Evolutionary conservation across 2,888 invertebrate genomes (phyloP).

Genomic region (Flexamia atlantica): DNA sequence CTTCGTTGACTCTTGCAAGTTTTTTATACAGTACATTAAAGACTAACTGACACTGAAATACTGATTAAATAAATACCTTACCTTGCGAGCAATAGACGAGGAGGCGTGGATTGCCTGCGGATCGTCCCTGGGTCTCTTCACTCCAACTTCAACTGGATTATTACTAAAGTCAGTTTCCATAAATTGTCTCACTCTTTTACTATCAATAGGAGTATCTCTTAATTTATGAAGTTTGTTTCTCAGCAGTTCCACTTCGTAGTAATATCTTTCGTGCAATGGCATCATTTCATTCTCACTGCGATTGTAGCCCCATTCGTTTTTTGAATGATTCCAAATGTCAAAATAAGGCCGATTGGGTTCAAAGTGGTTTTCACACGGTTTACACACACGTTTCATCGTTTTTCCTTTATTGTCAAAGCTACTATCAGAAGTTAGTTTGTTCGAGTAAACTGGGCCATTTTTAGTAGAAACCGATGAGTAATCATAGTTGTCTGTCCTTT

Average conservation of each 20-base stretch:
- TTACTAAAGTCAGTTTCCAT: slow-evolving; percentile 1
- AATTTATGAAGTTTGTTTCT: slow-evolving; percentile 68
- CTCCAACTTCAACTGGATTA: slow-evolving; percentile 36
- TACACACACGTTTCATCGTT: slow-evolving; percentile 6
- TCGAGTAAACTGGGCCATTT: slow-evolving; percentile 20
- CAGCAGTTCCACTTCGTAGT: slow-evolving; percentile 69
- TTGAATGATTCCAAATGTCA: slow-evolving; percentile 26
- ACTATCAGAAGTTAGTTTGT: slow-evolving; percentile 21
- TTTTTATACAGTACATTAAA: too few relatives aligned
- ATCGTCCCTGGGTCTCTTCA: slow-evolving; percentile 57
- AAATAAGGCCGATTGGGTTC: slow-evolving; percentile 19
- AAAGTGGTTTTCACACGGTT: slow-evolving; percentile 60
- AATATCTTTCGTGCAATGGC: slow-evolving; percentile 69
- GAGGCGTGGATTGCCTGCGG: slow-evolving; percentile 21
- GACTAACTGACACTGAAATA: too few relatives aligned
- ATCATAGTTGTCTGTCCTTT: slow-evolving; percentile 17
- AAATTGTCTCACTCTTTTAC: slow-evolving; percentile 25
- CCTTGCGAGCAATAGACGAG: slow-evolving; percentile 34
- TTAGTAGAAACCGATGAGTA: background rate
- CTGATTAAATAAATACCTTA: slow-evolving; percentile 19
- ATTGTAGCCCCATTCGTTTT: background rate
- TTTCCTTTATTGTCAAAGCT: background rate
- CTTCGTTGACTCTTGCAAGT: too few relatives aligned
- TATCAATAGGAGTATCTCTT: slow-evolving; percentile 63
- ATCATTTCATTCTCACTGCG: slow-evolving; percentile 52